Base-by-base conservation (phyloP, 1,140 invertebrate species). In the Brachionus paranguensis region DNA sequence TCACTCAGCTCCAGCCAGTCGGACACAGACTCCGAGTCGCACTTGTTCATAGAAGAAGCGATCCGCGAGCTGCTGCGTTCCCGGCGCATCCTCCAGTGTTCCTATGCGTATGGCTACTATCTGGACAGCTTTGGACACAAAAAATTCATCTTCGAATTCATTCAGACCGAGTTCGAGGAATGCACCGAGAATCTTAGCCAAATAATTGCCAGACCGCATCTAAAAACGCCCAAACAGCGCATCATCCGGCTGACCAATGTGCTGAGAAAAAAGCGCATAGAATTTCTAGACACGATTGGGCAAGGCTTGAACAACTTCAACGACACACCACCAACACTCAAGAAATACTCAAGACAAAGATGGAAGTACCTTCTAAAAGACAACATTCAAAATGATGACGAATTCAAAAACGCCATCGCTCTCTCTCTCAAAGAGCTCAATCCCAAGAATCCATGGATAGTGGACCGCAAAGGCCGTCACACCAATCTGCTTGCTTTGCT, bases 81-180 rank as follows among this genome's bases (percentile, higher is more conserved):
- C 3, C 87, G 93, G 53, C 87, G 91, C 76, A 91, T 93, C 14
- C 87, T 93, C 2, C 92, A 92, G 87, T 93, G 92, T 55, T 92
- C 92, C 8, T 93, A 93, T 87, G 92, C 93, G 1, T 93, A 93
- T 88, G 92, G 92, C 1, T 93, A 91, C 87, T 93, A 92, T 86
- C 86, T 93, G 17, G 91, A 90, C 86, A 92, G 92, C 86, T 92
- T 92, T 86, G 92, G 92, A 2, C 92, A 92, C 86, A 93, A 92
- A 86, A 92, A 92, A 87, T 91, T 91, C 78, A 92, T 93, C 47
- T 93, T 93, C 89, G 92, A 93, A 88, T 92, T 92, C 86, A 92
- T 93, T 92, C 87, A 93, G 92, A 92, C 92, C 85, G 93, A 93
- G 87, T 86, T 93, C 68, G 92, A 93, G 87, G 92, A 93, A 86